Percentiles rank a stretch among this genome's conserved stretches.
Evolutionary conservation across 2,888 invertebrate genomes (phyloP).

Genomic region (Tachystola acroxantha): DNA sequence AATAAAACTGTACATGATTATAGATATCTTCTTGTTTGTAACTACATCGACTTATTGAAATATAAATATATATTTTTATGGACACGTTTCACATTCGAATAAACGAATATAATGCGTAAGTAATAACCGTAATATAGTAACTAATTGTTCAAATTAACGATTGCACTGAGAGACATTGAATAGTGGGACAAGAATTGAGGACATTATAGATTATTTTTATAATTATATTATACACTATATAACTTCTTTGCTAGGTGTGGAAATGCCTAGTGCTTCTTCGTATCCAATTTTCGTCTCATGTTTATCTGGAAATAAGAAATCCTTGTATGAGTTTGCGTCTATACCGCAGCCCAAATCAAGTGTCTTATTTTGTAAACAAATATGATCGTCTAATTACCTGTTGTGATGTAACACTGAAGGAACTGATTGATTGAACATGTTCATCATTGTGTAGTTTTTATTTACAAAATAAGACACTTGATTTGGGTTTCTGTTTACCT

Average conservation of each 20-base stretch:
- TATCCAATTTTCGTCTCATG: constrained; percentile 85
- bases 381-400: too few relatives aligned
- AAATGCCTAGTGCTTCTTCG: constrained; percentile 94
- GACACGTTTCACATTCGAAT: constrained; percentile 58
- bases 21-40: constrained; percentile 51
- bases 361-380: too few relatives aligned
- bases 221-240: constrained; percentile 56
- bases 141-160: constrained; percentile 64
- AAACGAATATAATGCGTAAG: constrained; percentile 51
- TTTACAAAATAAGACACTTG: too few relatives aligned
- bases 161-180: constrained; percentile 65
- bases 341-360: too few relatives aligned
- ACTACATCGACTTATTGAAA: constrained; percentile 53
- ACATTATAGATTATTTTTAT: constrained; percentile 15
- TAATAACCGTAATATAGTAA: constrained; percentile 43
- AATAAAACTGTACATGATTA: constrained; percentile 73
- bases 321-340: too few relatives aligned
- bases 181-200: constrained; percentile 41
- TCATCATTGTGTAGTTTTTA: too few relatives aligned
- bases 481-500: too few relatives aligned
- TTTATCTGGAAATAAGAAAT: constrained; percentile 56
- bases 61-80: constrained; percentile 56
- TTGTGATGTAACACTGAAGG: too few relatives aligned
- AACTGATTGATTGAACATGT: too few relatives aligned
- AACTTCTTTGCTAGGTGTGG: constrained; percentile 93